Evolutionary conservation across 2,113 vertebrate genomes (phyloP).

Genomic region (Leptodactylus fuscus): DNA sequence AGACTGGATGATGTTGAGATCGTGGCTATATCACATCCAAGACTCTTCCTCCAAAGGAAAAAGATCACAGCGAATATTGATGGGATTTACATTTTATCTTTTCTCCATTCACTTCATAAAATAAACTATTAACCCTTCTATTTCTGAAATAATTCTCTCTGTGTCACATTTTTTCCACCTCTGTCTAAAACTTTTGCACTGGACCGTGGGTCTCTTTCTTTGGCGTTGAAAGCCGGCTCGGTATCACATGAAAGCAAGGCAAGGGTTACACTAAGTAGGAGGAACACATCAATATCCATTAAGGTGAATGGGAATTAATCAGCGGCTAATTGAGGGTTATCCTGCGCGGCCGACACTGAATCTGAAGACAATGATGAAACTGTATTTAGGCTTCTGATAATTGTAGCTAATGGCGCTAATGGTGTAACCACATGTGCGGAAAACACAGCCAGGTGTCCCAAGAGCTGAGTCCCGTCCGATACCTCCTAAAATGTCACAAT

Average conservation of each 20-base stretch:
- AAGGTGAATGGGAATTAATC: background rate
- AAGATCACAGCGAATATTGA: too few relatives aligned
- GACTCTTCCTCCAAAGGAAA: too few relatives aligned
- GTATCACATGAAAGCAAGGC: background rate
- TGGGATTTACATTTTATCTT: too few relatives aligned
- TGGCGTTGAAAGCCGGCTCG: too few relatives aligned
- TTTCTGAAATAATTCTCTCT: too few relatives aligned
- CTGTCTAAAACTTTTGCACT: too few relatives aligned
- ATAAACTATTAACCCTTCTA: too few relatives aligned
- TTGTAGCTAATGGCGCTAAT: background rate
- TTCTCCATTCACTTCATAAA: too few relatives aligned
- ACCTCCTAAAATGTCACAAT: background rate
- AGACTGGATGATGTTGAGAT: too few relatives aligned
- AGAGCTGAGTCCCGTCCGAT: background rate
- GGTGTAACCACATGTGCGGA: background rate
- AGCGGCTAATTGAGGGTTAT: background rate
- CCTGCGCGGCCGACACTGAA: background rate
- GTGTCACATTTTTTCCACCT: too few relatives aligned
- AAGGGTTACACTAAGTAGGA: background rate
- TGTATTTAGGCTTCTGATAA: background rate
- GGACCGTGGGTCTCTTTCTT: too few relatives aligned
- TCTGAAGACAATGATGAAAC: background rate
- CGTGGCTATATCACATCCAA: too few relatives aligned
- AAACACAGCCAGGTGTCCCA: background rate
- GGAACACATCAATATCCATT: constrained; percentile 29